phyloP scores from a whole-genome alignment of 2,888 invertebrate species.

The Cheilosia impressa region DNA sequence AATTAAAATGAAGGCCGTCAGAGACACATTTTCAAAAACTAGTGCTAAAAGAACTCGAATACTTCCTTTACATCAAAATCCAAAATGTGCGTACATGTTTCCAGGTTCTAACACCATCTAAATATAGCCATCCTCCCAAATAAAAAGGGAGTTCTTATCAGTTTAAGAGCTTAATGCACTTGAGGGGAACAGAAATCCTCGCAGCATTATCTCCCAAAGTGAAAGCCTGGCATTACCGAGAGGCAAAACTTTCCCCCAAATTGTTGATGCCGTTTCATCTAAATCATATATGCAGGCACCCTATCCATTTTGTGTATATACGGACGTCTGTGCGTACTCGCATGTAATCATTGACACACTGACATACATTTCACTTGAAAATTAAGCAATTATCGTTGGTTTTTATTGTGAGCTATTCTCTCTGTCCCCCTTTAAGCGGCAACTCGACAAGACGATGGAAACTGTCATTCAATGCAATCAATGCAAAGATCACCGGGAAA shows the following conservation, averaged over 20 bases:
- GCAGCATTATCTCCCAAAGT: slow-evolving; percentile 20
- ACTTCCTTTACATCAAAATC: too few species aligned
- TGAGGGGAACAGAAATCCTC: background rate
- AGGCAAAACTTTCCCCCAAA: slow-evolving; percentile 17
- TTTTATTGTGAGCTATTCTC: slow-evolving; percentile 19
- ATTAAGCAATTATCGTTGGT: slow-evolving; percentile 67
- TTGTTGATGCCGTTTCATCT: slow-evolving; percentile 12
- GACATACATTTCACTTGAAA: slow-evolving; percentile 61
- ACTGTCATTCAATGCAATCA: slow-evolving; percentile 63
- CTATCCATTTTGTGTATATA: background rate
- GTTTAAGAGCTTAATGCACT: slow-evolving; percentile 42
- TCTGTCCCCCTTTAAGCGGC: background rate
- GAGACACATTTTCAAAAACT: too few species aligned
- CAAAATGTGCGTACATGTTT: too few species aligned
- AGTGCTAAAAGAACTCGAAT: too few species aligned
- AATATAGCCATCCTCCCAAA: background rate
- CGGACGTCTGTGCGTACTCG: background rate
- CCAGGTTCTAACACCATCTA: too few species aligned
- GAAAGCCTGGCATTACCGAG: slow-evolving; percentile 8
- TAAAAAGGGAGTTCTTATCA: background rate
- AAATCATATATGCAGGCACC: background rate
- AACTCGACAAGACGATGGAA: background rate
- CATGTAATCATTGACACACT: slow-evolving; percentile 52
- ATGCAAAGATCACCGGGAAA: slow-evolving; percentile 10
- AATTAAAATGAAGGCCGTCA: too few species aligned